These are phyloP conservation scores for Petrocephalus sullivani DNA, from an alignment of 2,797 vertebrate species.

Conservation along the genomic window DNA sequence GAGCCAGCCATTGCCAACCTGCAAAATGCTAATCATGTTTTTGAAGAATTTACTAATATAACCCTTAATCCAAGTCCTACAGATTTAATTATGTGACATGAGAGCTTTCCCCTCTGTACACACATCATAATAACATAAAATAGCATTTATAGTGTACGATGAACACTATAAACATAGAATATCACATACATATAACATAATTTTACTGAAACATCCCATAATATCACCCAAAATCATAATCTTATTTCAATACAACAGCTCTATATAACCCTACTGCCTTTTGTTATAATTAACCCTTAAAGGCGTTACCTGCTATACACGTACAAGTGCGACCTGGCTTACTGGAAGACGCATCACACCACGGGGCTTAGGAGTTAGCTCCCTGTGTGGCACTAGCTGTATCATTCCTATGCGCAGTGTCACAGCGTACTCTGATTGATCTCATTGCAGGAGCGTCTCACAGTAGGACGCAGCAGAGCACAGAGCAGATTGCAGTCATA, in stretches of 20 bases:
- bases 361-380: neutral
- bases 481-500: neutral
- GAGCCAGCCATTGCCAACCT: neutral
- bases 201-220: constrained; percentile 20
- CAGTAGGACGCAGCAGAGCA: neutral
- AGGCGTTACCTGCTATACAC: neutral
- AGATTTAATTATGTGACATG: neutral
- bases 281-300: neutral
- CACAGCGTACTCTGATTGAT: neutral
- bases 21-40: neutral
- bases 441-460: neutral
- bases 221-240: constrained; percentile 9
- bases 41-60: neutral
- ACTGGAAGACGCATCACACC: neutral
- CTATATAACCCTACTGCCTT: neutral
- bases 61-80: neutral
- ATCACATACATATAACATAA: neutral
- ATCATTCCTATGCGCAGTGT: neutral
- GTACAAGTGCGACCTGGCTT: neutral
- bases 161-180: neutral
- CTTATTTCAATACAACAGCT: neutral
- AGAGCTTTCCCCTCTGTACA: neutral
- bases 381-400: neutral
- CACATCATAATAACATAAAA: neutral
- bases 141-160: neutral